Conservation (phyloP, 2,888 invertebrate species). For the Stenolophus ochropezus region DNA sequence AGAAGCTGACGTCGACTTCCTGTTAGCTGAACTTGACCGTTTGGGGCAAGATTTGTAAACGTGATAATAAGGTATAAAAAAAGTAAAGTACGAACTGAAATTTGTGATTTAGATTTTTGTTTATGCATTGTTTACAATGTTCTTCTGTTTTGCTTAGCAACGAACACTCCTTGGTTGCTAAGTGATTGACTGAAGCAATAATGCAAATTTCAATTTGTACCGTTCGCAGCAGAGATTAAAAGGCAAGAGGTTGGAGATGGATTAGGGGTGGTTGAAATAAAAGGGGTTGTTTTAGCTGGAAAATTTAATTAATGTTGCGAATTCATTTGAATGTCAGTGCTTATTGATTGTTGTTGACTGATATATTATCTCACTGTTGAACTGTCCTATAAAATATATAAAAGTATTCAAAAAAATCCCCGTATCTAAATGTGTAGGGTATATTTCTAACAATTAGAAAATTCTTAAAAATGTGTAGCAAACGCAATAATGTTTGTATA, state of each 20-base stretch:
- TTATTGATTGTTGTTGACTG: conserved; percentile 54
- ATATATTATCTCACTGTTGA: conserved; percentile 45
- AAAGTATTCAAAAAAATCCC: conserved; percentile 46
- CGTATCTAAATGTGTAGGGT: conserved; percentile 67
- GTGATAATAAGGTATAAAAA: conserved; percentile 35
- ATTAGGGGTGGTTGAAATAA: neutral
- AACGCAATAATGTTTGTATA: conserved; percentile 73
- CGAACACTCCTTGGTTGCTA: conserved; percentile 6
- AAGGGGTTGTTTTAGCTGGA: neutral
- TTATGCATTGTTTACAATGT: neutral
- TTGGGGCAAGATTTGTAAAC: conserved; percentile 93
- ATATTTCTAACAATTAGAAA: conserved; percentile 68
- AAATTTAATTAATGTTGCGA: neutral
- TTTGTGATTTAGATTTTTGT: conserved; percentile 26
- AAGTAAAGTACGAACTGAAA: conserved; percentile 48
- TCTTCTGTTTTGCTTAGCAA: conserved; percentile 21
- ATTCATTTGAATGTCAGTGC: conserved; percentile 47
- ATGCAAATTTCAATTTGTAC: conserved; percentile 51
- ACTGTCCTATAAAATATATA: conserved; percentile 50
- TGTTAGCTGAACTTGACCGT: conserved; percentile 94
- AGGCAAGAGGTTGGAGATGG: neutral
- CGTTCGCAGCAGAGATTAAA: neutral
- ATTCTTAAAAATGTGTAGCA: conserved; percentile 72
- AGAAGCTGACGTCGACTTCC: conserved; percentile 94
- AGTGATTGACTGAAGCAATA: conserved; percentile 29